Evolutionary conservation across 92 coral and sea anemone species (phyloP), one percentile per base, ranked within the genome.

Genomic region (Isaurus tuberculatus): DNA sequence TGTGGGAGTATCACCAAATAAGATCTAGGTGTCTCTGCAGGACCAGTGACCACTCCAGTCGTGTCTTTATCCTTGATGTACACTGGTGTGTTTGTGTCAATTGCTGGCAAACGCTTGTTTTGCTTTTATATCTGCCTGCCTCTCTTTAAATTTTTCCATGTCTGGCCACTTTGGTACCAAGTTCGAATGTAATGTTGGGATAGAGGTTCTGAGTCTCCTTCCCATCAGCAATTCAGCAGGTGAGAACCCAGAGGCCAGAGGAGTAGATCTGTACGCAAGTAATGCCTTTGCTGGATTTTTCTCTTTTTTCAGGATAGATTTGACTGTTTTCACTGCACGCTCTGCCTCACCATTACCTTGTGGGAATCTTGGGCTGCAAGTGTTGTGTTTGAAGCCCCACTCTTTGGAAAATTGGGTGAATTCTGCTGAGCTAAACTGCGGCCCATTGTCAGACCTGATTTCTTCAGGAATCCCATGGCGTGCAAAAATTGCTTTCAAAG

Each of bases 381-480:
- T 55, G 28, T 19, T 48, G 49, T 67, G 72, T 30, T 85, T 64
- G 73, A 85, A 68, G 16, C 85, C 87, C 86, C 86, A 85, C 20
- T 85, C 86, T 14, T 73, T 80, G 0, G 86, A 51, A 42, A 88
- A 88, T 2, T 34, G 78, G 4, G 73, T 48, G 67, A 61, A 89
- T 16, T 89, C 89, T 31, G 86, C 86, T 16, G 68, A 51, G 32
- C 19, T 51, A 79, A 70, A 79, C 57, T 73, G 92, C 26, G 87
- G 92, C 9, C 92, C 89, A 33, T 89, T 89, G 55, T 89, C 89
- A 11, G 92, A 79, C 69, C 19, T 49, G 46, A 89, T n/a, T 22
- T n/a, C 80, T 20, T 89, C 92, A 29, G 92, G 92, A 8, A 89
- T 64, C 33, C 89, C 92, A 58, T 70, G 69, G 73, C 89, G 64